phyloP scores from a whole-genome alignment of 2,113 vertebrate species.

The Clarias magur region DNA sequence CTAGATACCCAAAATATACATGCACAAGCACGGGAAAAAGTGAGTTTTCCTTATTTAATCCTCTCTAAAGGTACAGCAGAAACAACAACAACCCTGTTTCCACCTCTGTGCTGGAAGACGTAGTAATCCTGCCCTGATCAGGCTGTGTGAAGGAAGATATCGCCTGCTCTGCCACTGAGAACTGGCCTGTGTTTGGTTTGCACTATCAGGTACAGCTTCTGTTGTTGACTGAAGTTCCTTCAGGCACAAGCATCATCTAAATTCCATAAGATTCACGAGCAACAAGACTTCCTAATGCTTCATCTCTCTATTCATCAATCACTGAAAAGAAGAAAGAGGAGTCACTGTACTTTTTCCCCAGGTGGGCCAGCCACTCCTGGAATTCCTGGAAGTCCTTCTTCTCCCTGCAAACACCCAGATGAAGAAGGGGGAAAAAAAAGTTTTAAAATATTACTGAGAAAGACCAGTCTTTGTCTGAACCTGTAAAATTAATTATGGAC shows the following conservation, averaged over 20 bases:
- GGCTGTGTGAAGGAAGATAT: not conserved
- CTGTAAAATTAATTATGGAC: not conserved
- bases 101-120: no score
- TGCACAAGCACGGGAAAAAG: no score
- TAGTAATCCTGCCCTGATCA: no score
- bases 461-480: not conserved
- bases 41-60: no score
- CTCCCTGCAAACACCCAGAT: slow-evolving; percentile 76
- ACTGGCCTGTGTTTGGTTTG: not conserved
- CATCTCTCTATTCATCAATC: slow-evolving; percentile 26
- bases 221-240: slow-evolving; percentile 7
- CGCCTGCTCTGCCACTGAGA: not conserved
- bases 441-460: slow-evolving; percentile 2
- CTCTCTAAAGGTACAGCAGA: no score
- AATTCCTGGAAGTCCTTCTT: slow-evolving; percentile 83
- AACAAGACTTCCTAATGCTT: not conserved
- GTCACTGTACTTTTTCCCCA: slow-evolving; percentile 89
- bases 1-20: no score
- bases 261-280: not conserved
- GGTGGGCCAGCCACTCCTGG: slow-evolving; percentile 79
- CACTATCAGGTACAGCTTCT: not conserved
- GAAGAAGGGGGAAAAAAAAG: not conserved
- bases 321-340: slow-evolving; percentile 62
- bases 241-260: not conserved
- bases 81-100: no score